Percentiles rank a stretch among this genome's conserved stretches.
Evolutionary conservation across 1,140 invertebrate species (phyloP).

Genomic region (Heliconius himera): DNA sequence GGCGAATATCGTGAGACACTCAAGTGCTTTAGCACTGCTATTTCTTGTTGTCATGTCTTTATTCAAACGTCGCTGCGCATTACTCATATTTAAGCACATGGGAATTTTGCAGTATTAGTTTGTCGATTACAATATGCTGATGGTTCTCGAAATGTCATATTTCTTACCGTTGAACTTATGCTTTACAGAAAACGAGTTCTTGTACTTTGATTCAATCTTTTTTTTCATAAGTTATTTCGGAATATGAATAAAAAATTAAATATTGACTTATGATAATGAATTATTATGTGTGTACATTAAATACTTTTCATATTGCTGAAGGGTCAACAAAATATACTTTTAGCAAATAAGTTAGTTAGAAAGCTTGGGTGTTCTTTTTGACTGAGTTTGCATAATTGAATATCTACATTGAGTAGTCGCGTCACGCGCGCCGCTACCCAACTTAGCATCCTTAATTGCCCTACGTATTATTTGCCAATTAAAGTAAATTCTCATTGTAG

Average conservation of each 20-base stretch:
- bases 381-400: constrained; percentile 80
- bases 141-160: background rate
- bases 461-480: constrained; percentile 82
- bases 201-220: background rate
- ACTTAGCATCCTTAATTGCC: constrained; percentile 81
- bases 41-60: constrained; percentile 44
- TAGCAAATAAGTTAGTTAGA: constrained; percentile 39
- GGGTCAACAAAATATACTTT: constrained; percentile 53
- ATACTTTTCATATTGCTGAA: constrained; percentile 24
- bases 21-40: constrained; percentile 48
- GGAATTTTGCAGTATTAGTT: background rate
- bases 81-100: constrained; percentile 7
- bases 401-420: constrained; percentile 72
- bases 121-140: background rate
- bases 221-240: background rate
- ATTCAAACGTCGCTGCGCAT: constrained; percentile 26
- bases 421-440: constrained; percentile 77
- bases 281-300: constrained; percentile 2
- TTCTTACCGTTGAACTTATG: no score
- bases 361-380: constrained; percentile 66
- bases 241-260: background rate
- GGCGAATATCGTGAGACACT: constrained; percentile 53
- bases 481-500: constrained; percentile 80
- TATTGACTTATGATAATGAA: no score
- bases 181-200: no score